Evolutionary conservation across 2,113 vertebrate species (phyloP).

Genomic region (Sapajus apella): DNA sequence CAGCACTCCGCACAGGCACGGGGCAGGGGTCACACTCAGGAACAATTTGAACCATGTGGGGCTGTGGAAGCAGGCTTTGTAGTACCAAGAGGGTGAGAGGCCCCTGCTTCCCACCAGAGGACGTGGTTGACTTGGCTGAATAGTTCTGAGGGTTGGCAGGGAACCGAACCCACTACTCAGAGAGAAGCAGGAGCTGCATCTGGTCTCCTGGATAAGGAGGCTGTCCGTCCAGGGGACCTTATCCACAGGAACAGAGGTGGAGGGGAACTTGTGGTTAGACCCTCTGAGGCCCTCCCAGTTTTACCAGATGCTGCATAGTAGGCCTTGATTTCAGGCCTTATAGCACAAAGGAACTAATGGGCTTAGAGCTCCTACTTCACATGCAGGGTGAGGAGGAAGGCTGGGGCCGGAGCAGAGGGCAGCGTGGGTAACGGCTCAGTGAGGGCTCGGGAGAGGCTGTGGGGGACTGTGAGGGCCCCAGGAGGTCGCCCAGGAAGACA

Average conservation of each 20-base stretch:
- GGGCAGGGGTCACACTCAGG: not conserved
- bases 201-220: not conserved
- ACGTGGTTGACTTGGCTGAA: not conserved
- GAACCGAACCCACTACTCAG: not conserved
- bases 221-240: not conserved
- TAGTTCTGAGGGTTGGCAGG: not conserved
- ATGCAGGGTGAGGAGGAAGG: not conserved
- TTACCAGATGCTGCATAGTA: not conserved
- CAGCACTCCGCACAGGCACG: accelerated
- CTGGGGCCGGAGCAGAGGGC: not conserved
- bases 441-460: not conserved
- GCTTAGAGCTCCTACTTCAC: not conserved
- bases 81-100: not conserved
- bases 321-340: not conserved
- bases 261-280: not conserved
- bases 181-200: not conserved
- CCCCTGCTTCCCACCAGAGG: not conserved
- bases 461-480: not conserved
- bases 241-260: not conserved
- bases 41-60: no score
- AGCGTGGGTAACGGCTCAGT: accelerated
- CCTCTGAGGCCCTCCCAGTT: not conserved
- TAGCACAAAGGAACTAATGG: not conserved
- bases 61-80: not conserved
- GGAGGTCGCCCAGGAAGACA: not conserved